Conservation (phyloP, 1,140 invertebrate species). For the Nasonia longicornis region DNA sequence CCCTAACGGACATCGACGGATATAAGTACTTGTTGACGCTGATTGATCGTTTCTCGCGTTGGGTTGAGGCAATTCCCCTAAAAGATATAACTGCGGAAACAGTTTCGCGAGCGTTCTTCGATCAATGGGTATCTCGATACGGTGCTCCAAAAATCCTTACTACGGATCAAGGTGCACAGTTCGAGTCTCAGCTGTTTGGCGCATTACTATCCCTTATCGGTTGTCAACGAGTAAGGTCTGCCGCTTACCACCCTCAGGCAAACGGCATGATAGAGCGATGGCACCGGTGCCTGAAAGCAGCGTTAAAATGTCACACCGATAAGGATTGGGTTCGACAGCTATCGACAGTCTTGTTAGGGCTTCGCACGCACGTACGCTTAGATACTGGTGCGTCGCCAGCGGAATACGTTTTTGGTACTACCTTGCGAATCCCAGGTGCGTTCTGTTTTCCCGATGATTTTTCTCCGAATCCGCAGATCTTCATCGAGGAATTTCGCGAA, state of each 20-base stretch:
- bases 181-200: conserved; percentile 1
- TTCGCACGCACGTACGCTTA: neutral
- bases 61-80: neutral
- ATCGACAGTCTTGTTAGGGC: conserved; percentile 4
- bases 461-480: conserved; percentile 15
- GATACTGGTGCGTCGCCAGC: neutral
- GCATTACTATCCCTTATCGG: neutral
- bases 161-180: neutral
- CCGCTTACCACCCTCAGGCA: neutral
- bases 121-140: conserved; percentile 2
- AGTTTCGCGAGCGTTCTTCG: neutral
- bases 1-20: conserved; percentile 57
- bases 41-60: conserved; percentile 44
- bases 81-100: neutral
- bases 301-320: conserved; percentile 1
- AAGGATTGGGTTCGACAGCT: neutral
- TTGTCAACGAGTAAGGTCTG: neutral
- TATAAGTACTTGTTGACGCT: conserved; percentile 24
- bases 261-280: neutral
- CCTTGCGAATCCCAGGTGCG: neutral
- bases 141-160: neutral
- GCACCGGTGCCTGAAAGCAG: neutral
- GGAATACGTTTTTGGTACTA: conserved; percentile 1
- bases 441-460: conserved; percentile 9
- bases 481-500: conserved; percentile 41